Conservation (phyloP, 2,113 vertebrate species). For the Oreotrochilus melanogaster region DNA sequence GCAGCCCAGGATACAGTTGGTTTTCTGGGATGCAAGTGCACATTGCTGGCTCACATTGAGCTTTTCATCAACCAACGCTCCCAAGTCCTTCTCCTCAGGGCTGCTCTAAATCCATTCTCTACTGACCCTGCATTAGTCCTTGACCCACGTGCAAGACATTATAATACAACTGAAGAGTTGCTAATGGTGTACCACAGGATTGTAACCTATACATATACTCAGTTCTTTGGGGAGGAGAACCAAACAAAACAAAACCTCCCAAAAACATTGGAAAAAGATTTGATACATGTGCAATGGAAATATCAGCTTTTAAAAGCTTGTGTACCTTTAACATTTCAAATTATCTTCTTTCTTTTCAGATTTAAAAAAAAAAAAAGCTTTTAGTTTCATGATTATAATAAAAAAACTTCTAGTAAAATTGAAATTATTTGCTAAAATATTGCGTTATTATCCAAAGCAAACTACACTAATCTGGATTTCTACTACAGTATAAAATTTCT, state of each 20-base stretch:
- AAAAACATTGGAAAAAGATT: neutral
- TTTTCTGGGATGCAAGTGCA: too few species aligned
- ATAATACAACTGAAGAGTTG: neutral
- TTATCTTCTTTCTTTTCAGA: rapidly evolving
- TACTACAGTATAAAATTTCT: neutral
- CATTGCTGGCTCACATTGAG: too few species aligned
- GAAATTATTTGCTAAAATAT: neutral
- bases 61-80: too few species aligned
- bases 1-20: too few species aligned
- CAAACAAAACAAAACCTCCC: neutral
- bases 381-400: neutral
- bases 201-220: neutral
- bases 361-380: neutral
- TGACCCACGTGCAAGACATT: too few species aligned
- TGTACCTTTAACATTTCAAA: neutral
- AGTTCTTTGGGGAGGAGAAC: neutral
- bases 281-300: neutral
- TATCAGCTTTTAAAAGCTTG: neutral
- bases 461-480: neutral
- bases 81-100: too few species aligned
- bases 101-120: too few species aligned
- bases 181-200: neutral
- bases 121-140: too few species aligned
- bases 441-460: neutral
- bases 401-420: neutral